Conservation (phyloP, 2,888 invertebrate genomes). For the Didymodactylos carnosus region DNA sequence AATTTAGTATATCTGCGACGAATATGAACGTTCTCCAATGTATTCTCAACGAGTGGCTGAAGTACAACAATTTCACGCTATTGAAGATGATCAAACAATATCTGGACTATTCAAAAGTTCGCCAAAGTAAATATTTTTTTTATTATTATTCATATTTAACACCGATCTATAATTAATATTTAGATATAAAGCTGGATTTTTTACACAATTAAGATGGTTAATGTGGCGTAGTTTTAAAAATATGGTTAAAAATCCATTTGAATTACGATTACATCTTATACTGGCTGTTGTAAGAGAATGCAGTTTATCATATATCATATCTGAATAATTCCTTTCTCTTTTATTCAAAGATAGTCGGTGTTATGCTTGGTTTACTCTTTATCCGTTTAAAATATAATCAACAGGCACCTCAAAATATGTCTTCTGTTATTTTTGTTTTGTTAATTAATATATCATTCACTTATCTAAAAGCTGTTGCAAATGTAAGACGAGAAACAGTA, state of each 20-base stretch:
- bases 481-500: slow-evolving; percentile 17
- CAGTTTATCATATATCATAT: slow-evolving; percentile 19
- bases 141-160: neutral
- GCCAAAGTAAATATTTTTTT: neutral
- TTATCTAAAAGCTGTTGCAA: neutral
- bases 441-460: slow-evolving; percentile 10
- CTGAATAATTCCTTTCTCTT: slow-evolving; percentile 14
- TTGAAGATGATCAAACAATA: neutral
- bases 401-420: slow-evolving; percentile 13
- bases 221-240: slow-evolving; percentile 74
- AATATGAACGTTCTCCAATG: neutral
- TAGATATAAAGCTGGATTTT: slow-evolving; percentile 1
- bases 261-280: slow-evolving; percentile 64
- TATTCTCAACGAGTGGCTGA: neutral
- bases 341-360: neutral
- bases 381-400: slow-evolving; percentile 5
- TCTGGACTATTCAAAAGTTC: neutral
- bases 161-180: neutral
- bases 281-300: slow-evolving; percentile 58
- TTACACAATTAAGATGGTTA: slow-evolving; percentile 46
- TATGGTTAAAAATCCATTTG: slow-evolving; percentile 66
- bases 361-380: slow-evolving; percentile 9
- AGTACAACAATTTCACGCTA: neutral
- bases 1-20: slow-evolving; percentile 4
- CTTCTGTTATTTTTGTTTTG: slow-evolving; percentile 7